phyloP scores from a whole-genome alignment of 2,113 vertebrate species.

The Hippocampus barbouri region DNA sequence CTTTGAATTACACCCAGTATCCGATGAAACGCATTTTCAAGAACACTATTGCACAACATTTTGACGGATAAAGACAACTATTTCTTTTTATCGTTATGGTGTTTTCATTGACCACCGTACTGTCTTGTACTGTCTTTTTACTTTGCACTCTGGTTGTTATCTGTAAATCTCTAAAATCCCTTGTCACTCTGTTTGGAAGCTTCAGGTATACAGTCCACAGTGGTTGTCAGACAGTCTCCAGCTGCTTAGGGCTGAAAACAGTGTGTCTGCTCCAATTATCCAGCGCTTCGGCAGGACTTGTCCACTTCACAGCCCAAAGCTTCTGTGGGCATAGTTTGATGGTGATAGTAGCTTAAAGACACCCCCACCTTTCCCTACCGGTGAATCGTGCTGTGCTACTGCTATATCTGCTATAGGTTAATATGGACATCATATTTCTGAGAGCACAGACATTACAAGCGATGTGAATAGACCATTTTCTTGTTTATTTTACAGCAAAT shows the following conservation, averaged over 20 bases:
- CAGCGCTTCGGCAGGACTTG: slow-evolving; percentile 14
- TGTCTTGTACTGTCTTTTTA: slow-evolving; percentile 4
- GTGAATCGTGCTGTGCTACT: slow-evolving; percentile 26
- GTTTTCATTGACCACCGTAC: slow-evolving; percentile 22
- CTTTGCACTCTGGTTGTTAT: slow-evolving; percentile 31
- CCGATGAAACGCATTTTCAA: background rate
- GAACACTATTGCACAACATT: background rate
- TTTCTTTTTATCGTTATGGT: background rate
- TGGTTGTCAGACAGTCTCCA: slow-evolving; percentile 38
- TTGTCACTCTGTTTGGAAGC: slow-evolving; percentile 47
- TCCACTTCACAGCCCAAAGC: slow-evolving; percentile 16
- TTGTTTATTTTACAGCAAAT: slow-evolving; percentile 12
- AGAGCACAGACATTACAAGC: background rate
- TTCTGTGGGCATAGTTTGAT: slow-evolving; percentile 3
- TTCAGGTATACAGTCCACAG: slow-evolving; percentile 48
- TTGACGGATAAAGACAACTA: background rate
- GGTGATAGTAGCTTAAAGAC: slow-evolving; percentile 31
- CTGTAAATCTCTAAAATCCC: slow-evolving; percentile 48
- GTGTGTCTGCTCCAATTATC: slow-evolving; percentile 44
- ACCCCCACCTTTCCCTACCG: slow-evolving; percentile 36
- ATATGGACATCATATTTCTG: slow-evolving; percentile 12
- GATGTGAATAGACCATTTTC: background rate
- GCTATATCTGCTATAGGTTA: slow-evolving; percentile 14
- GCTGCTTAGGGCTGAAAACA: slow-evolving; percentile 37
- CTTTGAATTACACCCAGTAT: slow-evolving; percentile 34